These are phyloP conservation scores for Polyergus mexicanus DNA, from an alignment of 1,140 invertebrate species.

Conservation along the genomic window DNA sequence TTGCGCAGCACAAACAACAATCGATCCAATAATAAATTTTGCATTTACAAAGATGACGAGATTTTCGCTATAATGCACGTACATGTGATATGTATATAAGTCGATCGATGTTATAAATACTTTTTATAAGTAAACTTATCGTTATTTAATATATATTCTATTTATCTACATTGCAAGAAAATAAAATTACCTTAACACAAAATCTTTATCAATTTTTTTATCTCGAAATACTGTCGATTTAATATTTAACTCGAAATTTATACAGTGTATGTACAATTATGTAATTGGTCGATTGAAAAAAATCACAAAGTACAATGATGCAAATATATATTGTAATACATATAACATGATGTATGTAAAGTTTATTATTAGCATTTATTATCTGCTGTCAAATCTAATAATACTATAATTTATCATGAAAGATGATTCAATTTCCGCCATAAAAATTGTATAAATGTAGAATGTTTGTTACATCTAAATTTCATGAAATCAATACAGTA, in stretches of 20 bases:
- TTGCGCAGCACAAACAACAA: neutral
- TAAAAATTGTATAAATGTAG: neutral
- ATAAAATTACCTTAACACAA: slow-evolving; percentile 14
- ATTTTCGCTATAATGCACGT: neutral
- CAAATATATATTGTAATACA: neutral
- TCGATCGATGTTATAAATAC: neutral
- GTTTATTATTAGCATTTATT: neutral
- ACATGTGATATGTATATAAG: slow-evolving; percentile 8
- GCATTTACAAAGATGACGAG: neutral
- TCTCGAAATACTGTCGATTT: neutral
- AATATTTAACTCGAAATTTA: slow-evolving; percentile 3
- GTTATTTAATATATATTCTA: neutral
- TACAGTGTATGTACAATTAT: slow-evolving; percentile 28
- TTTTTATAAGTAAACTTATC: slow-evolving; percentile 1
- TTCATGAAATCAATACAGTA: neutral
- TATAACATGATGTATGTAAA: neutral
- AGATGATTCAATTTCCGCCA: neutral
- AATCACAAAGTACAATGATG: neutral
- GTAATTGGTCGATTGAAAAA: neutral
- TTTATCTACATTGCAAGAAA: neutral
- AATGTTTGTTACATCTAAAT: neutral
- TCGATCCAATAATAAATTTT: neutral
- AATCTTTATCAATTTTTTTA: neutral
- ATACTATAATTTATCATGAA: neutral
- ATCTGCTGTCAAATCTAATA: slow-evolving; percentile 10